Conservation (phyloP, 1,140 invertebrate genomes). For the Drosophila punjabiensis region DNA sequence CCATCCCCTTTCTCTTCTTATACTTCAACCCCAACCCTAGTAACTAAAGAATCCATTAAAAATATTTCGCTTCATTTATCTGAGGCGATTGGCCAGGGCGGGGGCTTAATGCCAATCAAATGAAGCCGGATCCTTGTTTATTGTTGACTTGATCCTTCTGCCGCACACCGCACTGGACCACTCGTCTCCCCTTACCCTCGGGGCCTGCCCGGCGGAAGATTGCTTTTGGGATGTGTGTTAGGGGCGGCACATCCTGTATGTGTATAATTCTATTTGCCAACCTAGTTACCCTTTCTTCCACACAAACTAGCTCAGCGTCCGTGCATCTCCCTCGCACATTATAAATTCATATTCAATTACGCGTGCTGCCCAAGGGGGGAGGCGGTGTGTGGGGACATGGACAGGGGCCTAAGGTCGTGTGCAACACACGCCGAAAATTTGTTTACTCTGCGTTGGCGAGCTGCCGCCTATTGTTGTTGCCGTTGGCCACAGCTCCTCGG, state of each 20-base stretch:
- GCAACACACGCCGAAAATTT: slow-evolving; percentile 48
- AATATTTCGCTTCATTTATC: slow-evolving; percentile 61
- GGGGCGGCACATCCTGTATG: slow-evolving; percentile 25
- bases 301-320: slow-evolving; percentile 35
- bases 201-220: slow-evolving; percentile 31
- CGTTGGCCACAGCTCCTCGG: slow-evolving; percentile 15
- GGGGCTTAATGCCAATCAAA: slow-evolving; percentile 60
- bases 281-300: slow-evolving; percentile 25
- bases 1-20: neutral
- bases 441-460: slow-evolving; percentile 56
- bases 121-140: slow-evolving; percentile 46
- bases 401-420: slow-evolving; percentile 51
- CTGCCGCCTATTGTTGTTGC: slow-evolving; percentile 23
- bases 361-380: slow-evolving; percentile 34
- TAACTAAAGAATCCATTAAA: slow-evolving; percentile 37
- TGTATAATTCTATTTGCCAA: slow-evolving; percentile 48
- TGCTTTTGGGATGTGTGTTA: slow-evolving; percentile 30
- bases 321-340: slow-evolving; percentile 50
- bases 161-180: neutral
- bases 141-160: slow-evolving; percentile 47
- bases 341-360: slow-evolving; percentile 84
- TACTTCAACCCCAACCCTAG: neutral
- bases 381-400: neutral
- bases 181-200: too few relatives aligned
- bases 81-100: slow-evolving; percentile 39